phyloP scores from a whole-genome alignment of 2,113 vertebrate species.

The Dipodomys spectabilis region DNA sequence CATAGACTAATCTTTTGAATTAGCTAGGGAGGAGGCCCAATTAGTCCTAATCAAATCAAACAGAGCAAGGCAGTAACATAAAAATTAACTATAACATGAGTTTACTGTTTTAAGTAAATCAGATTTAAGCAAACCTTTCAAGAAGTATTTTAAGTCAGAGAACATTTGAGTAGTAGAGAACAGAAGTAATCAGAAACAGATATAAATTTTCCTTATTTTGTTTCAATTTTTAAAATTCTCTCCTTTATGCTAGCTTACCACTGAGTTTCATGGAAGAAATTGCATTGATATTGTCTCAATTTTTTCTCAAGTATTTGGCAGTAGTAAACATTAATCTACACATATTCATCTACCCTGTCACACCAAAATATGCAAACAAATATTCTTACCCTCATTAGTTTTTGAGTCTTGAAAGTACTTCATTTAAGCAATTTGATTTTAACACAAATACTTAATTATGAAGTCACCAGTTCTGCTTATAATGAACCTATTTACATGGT shows the following conservation, averaged over 20 bases:
- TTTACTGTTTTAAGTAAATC: not conserved
- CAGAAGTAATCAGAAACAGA: not conserved
- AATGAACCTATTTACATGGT: not conserved
- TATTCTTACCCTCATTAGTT: not conserved
- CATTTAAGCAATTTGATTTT: conserved; percentile 23
- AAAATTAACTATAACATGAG: not conserved
- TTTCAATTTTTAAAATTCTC: conserved; percentile 20
- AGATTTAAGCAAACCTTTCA: not conserved
- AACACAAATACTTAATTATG: conserved; percentile 23
- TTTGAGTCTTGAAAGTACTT: not conserved
- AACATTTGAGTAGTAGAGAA: not conserved
- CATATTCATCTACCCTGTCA: not conserved
- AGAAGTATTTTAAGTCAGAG: not conserved
- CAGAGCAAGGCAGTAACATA: not conserved
- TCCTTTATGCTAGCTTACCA: not conserved
- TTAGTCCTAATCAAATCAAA: conserved; percentile 32
- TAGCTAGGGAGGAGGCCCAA: not conserved
- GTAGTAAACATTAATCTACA: conserved; percentile 11
- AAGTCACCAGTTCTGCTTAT: conserved; percentile 9
- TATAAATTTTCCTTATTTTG: conserved; percentile 29
- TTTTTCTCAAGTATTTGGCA: conserved; percentile 29
- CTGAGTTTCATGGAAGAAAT: not conserved
- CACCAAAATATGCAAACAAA: not conserved
- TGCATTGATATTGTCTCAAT: conserved; percentile 7
- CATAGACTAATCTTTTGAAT: not conserved